Percentiles rank a stretch among this genome's conserved stretches.
Conservation (phyloP, 2,113 vertebrate species). For the Corythornis cristatus region DNA sequence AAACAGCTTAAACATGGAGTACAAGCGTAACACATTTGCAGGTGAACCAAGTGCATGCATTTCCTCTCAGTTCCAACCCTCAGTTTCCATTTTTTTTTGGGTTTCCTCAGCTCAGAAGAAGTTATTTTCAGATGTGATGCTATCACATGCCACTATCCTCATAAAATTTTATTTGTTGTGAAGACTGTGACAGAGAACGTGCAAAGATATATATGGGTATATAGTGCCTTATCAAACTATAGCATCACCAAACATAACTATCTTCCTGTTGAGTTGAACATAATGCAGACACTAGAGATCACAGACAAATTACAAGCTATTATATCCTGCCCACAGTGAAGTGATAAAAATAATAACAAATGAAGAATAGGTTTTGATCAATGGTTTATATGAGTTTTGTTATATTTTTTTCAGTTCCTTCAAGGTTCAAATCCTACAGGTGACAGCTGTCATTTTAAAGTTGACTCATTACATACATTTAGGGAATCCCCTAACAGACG, state of each 20-base stretch:
- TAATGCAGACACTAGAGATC: slow-evolving; percentile 22
- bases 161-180: slow-evolving; percentile 54
- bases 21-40: background rate
- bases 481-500: slow-evolving; percentile 66
- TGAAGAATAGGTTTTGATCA: background rate
- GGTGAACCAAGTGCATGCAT: background rate
- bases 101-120: slow-evolving; percentile 7
- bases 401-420: slow-evolving; percentile 33
- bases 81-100: background rate
- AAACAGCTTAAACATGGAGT: background rate
- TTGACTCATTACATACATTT: slow-evolving; percentile 69
- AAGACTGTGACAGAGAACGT: slow-evolving; percentile 52
- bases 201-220: slow-evolving; percentile 21
- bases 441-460: slow-evolving; percentile 75
- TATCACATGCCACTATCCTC: slow-evolving; percentile 9
- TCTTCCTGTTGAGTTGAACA: slow-evolving; percentile 11
- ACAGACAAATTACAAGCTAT: slow-evolving; percentile 11
- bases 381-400: background rate
- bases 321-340: slow-evolving; percentile 8
- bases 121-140: slow-evolving; percentile 40
- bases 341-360: slow-evolving; percentile 46
- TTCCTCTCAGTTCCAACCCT: background rate
- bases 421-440: slow-evolving; percentile 32
- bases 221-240: slow-evolving; percentile 8
- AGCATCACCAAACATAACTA: background rate